Conservation (phyloP, 2,113 vertebrate genomes). For the Balaeniceps rex region DNA sequence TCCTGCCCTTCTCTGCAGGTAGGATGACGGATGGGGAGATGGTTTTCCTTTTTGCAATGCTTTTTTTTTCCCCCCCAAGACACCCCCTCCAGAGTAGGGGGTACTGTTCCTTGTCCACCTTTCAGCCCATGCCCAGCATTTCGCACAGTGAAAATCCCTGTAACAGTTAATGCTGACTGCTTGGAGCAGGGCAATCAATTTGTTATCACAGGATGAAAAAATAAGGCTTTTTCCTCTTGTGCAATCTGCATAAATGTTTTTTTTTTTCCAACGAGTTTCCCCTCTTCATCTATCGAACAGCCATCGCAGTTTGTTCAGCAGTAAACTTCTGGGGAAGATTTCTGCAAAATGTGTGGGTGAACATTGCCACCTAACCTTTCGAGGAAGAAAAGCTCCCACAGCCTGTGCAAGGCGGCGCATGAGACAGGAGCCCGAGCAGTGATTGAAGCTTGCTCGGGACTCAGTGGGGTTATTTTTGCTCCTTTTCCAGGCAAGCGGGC, state of each 20-base stretch:
- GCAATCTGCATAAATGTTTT: background rate
- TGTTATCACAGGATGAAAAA: background rate
- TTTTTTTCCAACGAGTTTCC: background rate
- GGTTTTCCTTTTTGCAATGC: background rate
- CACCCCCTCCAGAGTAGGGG: background rate
- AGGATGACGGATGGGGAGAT: background rate
- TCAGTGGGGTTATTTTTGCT: background rate
- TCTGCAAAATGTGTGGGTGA: conserved; percentile 53
- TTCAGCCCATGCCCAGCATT: background rate
- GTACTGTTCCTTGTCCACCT: background rate
- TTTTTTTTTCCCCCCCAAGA: background rate
- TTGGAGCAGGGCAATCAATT: background rate
- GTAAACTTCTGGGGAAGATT: conserved; percentile 3
- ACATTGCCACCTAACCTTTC: conserved; percentile 66
- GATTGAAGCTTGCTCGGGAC: rapidly evolving
- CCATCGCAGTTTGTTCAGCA: background rate
- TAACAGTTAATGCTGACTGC: background rate
- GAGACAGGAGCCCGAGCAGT: background rate
- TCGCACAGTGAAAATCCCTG: background rate
- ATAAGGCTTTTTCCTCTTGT: background rate
- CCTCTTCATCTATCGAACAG: background rate
- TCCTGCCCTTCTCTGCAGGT: conserved; percentile 89
- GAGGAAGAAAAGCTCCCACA: conserved; percentile 33
- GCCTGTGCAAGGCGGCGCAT: background rate
- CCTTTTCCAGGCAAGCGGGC: conserved; percentile 72